Base-by-base conservation (phyloP, 2,113 vertebrate genomes). In the Peromyscus polionotus region DNA sequence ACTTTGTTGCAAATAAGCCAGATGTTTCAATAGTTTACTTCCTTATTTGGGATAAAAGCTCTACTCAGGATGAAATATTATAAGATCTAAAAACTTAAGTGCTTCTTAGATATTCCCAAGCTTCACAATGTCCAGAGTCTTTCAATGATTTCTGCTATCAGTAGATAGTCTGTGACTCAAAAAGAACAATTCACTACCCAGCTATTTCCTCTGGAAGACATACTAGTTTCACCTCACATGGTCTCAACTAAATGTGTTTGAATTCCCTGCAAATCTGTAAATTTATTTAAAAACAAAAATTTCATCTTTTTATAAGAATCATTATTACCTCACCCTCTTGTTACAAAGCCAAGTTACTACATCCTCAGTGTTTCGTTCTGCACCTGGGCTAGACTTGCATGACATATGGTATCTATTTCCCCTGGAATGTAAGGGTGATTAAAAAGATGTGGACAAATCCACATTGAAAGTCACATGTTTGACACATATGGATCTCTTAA, bases 381-480 rank as follows among this genome's bases (percentile, higher is more conserved):
- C 13, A 19, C 39, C 72, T 75, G 19, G 42, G 14, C 2, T 51
- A 36, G 20, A 19, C 11, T 14, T 51, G 19, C 14, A 12, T 9
- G 9, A 24, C 12, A 65, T 2, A 3, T n/a, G 13, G 26, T 20
- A 4, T 5, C 22, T 54, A 13, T 65, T 20, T 75, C 0, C 1
- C 36, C 4, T 13, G 11, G 5, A 7, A 42, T 45, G 31, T 22
- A 1, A 12, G 3, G 5, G 14, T 42, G 12, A 61, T 10, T 57
- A 8, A 48, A 33, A 90, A 26, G 7, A 59, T 13, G 5, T 33
- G 0, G 10, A 16, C 42, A 14, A 4, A 6, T 1, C n/a, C 54
- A 6, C 17, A n/a, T 0, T 1, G 36, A 1, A 22, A 22, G 0
- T 31, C 33, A 20, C 12, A 1, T 4, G 0, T 45, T 76, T 61